Evolutionary conservation across 2,888 invertebrate genomes (phyloP), one percentile per base, ranked within the genome.

Genomic region (Phyllotreta striolata): DNA sequence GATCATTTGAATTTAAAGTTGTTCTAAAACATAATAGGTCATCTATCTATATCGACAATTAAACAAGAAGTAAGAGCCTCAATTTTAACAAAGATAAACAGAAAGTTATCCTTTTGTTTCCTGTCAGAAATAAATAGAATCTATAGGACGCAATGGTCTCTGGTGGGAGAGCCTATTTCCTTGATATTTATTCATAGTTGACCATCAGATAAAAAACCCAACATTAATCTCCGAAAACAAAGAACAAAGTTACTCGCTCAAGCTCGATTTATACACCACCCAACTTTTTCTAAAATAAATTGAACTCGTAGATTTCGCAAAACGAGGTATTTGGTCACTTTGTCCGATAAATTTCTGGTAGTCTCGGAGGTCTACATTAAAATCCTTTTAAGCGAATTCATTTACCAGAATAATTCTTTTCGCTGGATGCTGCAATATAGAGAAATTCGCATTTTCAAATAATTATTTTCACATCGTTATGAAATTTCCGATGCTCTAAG

Each of bases 131-230:
- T n/a, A 14, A 34, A 47, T 51, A 6, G 51, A 37, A 34, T n/a
- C 24, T 9, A 51, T n/a, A 24, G 35, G 37, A 35, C 10, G 37
- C 35, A n/a, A 51, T 51, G 37, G 6, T 35, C n/a, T 55, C 43
- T 40, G 5, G 24, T 40, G 38, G 37, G 38, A 56, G 56, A 46
- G 46, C 6, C 46, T 46, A 46, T 56, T 56, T 46, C 35, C 14
- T 35, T 56, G n/a, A 56, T 56, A 56, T 56, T 56, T 56, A 56
- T 56, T 38, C 46, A 38, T 46, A 56, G 44, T 37, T 56, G 56
- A 46, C 46, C 56, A 56, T 14, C 13, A 38, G 56, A 56, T 56
- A 56, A 56, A 56, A 56, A 56, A 13, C 37, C 46, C 37, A 35
- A 9, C 10, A 56, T 56, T 56, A 56, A 56, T 56, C 56, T 46